Base-by-base conservation (phyloP, 23 tunicate species). In the Pegea sp. region DNA sequence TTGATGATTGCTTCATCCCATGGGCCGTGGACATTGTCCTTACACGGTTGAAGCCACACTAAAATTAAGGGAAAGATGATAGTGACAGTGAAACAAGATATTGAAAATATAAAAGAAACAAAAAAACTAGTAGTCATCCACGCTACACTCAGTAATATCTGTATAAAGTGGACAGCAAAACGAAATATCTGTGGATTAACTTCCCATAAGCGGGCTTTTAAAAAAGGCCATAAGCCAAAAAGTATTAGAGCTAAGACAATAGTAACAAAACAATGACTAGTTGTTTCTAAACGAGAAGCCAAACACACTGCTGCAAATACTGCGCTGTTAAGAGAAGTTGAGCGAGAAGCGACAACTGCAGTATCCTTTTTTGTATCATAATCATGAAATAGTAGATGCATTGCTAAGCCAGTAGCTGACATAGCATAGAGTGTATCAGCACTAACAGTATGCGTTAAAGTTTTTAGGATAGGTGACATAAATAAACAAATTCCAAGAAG, bases 1-100 rank as follows among this genome's bases (percentile, higher is more conserved):
- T 48, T 31, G 25, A 84, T 56, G 51, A 84, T 65, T 8, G 95
- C 95, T 73, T 84, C 95, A 58, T 84, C 95, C 95, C 95, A 84
- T 13, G 95, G 95, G 2, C 95, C 95, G 44, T 67, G 51, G 20
- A 84, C 69, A 59, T 68, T 84, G 34, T 68, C 44, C 51, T 84
- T 84, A 18, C 64, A 65, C 28, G 52, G 32, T 49, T 84, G 84
- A 49, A 73, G 31, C 3, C 60, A 55, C 16, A 74, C 26, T 6
- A 84, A 44, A 30, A 72, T 3, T 2, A 48, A 34, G 0, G 95
- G 95, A 30, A 78, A 73, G 3, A 71, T n/a, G 58, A 84, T 56
- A 42, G 48, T 67, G 19, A 84, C 43, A 31, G 67, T 67, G 6
- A 57, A 7, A 22, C 63, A 26, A 2, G 42, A 34, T 6, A 58